phyloP scores from a whole-genome alignment of 2,113 vertebrate genomes.

The Gila orcuttii region DNA sequence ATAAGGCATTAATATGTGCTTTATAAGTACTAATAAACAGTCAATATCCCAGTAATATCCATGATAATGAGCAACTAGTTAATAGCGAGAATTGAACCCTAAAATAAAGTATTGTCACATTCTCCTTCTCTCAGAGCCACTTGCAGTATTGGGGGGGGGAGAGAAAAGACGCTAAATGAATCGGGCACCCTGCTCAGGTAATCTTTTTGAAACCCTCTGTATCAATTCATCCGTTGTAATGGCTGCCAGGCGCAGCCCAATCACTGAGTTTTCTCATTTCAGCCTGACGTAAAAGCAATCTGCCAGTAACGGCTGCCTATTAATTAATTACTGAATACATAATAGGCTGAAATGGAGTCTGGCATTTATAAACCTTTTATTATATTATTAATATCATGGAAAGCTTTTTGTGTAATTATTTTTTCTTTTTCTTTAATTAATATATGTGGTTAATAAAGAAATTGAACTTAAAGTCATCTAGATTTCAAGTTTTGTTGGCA shows the following conservation, averaged over 20 bases:
- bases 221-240: conserved; percentile 86
- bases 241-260: conserved; percentile 74
- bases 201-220: conserved; percentile 84
- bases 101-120: neutral
- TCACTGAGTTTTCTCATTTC: conserved; percentile 72
- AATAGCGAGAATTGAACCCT: no score
- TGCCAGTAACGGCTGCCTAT: conserved; percentile 43
- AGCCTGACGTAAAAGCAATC: conserved; percentile 66
- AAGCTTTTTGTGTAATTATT: neutral
- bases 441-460: neutral
- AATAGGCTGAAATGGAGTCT: conserved; percentile 28
- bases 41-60: no score
- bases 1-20: no score
- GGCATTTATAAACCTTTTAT: conserved; percentile 22
- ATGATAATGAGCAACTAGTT: no score
- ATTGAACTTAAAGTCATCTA: neutral
- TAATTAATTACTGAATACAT: conserved; percentile 45
- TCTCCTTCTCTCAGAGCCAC: neutral
- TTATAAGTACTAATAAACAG: no score
- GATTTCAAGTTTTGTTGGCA: neutral
- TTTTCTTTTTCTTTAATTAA: neutral
- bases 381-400: neutral
- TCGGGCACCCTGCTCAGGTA: conserved; percentile 76
- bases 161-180: conserved; percentile 16
- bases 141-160: neutral